Evolutionary conservation across 37 sponge, comb jelly and placozoan genomes (phyloP).

Genomic region (Cliona cf. orientalis): DNA sequence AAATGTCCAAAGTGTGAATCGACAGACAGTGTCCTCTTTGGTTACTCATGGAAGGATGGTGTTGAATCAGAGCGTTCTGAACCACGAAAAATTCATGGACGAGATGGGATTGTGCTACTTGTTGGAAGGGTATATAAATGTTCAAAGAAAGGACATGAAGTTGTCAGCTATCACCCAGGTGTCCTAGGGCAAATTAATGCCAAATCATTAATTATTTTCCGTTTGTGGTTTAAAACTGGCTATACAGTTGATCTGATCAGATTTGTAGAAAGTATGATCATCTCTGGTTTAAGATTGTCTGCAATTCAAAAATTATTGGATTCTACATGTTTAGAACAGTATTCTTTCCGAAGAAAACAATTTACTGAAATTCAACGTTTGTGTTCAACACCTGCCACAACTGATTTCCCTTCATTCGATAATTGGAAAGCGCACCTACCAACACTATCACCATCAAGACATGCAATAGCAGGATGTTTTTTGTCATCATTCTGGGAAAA

Average conservation of each 20-base stretch:
- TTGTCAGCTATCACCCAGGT: slow-evolving; percentile 12
- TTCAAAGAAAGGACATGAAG: background rate
- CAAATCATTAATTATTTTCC: slow-evolving; percentile 1
- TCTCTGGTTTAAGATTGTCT: background rate
- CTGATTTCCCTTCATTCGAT: too few species aligned
- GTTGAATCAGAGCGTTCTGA: background rate
- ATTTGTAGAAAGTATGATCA: background rate
- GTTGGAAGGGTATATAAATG: slow-evolving; percentile 19
- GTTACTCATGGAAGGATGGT: background rate
- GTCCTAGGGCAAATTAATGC: slow-evolving; percentile 6
- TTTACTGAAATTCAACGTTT: too few species aligned
- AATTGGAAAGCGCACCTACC: too few species aligned
- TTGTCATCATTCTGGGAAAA: too few species aligned
- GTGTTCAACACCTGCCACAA: too few species aligned
- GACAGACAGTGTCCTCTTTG: background rate
- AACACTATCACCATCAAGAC: too few species aligned
- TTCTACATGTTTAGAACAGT: too few species aligned
- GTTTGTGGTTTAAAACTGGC: slow-evolving; percentile 32
- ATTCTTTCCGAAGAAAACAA: too few species aligned
- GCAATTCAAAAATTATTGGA: too few species aligned
- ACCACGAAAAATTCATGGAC: slow-evolving; percentile 15
- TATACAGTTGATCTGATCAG: background rate
- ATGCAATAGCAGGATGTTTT: too few species aligned
- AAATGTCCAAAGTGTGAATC: background rate
- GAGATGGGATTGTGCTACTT: background rate